A percentile compares a stretch with the other conserved stretches of the same genome.
These are phyloP conservation scores for Pseudorectes ferrugineus DNA, from an alignment of 2,113 vertebrate genomes.

Conservation along the genomic window DNA sequence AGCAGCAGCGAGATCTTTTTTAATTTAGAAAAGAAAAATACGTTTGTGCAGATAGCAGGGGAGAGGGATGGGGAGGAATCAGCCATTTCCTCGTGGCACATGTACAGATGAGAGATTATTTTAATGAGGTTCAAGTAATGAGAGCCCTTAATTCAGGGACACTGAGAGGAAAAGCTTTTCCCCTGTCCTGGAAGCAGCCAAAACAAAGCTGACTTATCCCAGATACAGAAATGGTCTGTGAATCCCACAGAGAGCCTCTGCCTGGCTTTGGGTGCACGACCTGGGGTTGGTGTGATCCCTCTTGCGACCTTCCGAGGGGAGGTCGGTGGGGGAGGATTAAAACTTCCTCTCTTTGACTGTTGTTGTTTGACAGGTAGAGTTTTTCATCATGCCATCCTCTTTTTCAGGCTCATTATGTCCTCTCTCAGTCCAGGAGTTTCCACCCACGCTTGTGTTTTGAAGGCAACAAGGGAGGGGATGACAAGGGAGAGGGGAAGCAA, in stretches of 20 bases:
- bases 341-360: background rate
- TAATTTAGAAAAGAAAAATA: conserved; percentile 39
- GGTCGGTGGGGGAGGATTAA: background rate
- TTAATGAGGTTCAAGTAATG: conserved; percentile 44
- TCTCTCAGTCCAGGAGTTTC: background rate
- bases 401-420: background rate
- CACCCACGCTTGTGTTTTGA: background rate
- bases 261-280: accelerated
- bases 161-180: background rate
- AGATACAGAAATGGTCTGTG: background rate
- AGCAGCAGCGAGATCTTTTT: background rate
- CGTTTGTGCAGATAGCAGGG: background rate
- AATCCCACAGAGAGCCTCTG: background rate
- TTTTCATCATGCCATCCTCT: background rate
- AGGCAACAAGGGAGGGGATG: background rate
- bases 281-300: background rate
- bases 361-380: background rate
- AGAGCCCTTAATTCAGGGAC: conserved; percentile 12
- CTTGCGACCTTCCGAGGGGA: background rate
- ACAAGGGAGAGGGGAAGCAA: background rate
- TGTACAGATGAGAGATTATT: conserved; percentile 42
- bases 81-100: background rate
- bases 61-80: background rate
- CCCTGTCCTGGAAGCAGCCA: conserved; percentile 9
- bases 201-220: conserved; percentile 41